Evolutionary conservation across 2,113 vertebrate species (phyloP).

Genomic region (Ceyx cyanopectus): DNA sequence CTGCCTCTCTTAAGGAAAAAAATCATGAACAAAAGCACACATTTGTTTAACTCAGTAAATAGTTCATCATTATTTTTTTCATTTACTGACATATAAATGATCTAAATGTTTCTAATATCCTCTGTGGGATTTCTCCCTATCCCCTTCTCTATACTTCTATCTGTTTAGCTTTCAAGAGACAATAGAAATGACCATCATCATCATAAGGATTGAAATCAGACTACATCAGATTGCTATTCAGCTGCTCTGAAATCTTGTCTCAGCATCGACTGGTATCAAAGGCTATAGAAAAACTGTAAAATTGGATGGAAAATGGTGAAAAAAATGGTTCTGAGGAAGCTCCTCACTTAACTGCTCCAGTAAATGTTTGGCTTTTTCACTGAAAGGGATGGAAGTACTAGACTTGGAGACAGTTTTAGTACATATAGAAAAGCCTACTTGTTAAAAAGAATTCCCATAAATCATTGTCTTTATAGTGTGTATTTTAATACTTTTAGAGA

Average conservation of each 20-base stretch:
- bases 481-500: not conserved
- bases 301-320: not conserved
- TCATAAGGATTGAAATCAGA: not conserved
- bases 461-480: not conserved
- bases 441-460: not conserved
- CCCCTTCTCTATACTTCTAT: not conserved
- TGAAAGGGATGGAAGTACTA: not conserved
- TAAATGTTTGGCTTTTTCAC: not conserved
- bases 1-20: not conserved
- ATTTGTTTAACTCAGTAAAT: not conserved
- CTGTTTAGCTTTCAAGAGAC: not conserved
- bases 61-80: not conserved
- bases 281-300: not conserved
- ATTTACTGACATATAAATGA: not conserved
- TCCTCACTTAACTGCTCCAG: not conserved
- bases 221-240: not conserved
- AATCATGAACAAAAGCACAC: not conserved
- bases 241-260: not conserved
- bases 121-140: not conserved
- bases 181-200: not conserved
- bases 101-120: not conserved
- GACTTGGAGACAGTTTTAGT: not conserved
- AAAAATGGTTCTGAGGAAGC: not conserved
- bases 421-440: not conserved
- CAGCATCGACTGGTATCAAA: not conserved